Percentiles rank a stretch among this genome's conserved stretches.
Evolutionary conservation across 2,888 invertebrate species (phyloP).

Genomic region (Timema podura): DNA sequence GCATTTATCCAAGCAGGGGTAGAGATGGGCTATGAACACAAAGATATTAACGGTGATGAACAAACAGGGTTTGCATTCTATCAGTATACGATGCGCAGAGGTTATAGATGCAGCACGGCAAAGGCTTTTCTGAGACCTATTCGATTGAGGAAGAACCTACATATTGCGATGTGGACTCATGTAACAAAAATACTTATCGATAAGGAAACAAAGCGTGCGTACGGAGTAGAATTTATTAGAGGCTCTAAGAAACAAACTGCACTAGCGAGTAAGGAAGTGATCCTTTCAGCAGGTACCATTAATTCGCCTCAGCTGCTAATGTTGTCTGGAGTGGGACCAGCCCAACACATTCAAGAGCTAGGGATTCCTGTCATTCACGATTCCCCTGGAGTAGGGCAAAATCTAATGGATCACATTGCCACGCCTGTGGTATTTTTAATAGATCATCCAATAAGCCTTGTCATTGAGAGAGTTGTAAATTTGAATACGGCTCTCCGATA

Average conservation of each 20-base stretch:
- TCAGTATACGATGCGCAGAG: constrained; percentile 85
- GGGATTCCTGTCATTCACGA: constrained; percentile 70
- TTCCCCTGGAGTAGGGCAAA: constrained; percentile 79
- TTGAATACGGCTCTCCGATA: constrained; percentile 78
- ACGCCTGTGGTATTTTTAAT: constrained; percentile 76
- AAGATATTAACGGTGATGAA: constrained; percentile 79
- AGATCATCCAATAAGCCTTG: constrained; percentile 74
- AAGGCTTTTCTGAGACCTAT: constrained; percentile 82
- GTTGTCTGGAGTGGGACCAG: constrained; percentile 84
- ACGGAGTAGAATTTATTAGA: constrained; percentile 74
- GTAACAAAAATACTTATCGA: constrained; percentile 68
- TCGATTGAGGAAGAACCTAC: constrained; percentile 72
- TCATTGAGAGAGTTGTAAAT: constrained; percentile 77
- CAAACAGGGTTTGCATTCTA: constrained; percentile 85
- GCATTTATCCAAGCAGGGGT: constrained; percentile 86
- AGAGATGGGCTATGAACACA: constrained; percentile 84
- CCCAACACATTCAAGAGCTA: constrained; percentile 64
- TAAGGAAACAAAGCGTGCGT: constrained; percentile 64
- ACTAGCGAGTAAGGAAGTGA: constrained; percentile 62
- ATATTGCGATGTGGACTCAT: constrained; percentile 73
- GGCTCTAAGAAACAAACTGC: constrained; percentile 56
- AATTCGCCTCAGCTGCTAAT: constrained; percentile 88
- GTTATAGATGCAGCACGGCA: constrained; percentile 75
- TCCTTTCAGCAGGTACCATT: constrained; percentile 65
- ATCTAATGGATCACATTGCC: constrained; percentile 87